Evolutionary conservation across 2,113 vertebrate genomes (phyloP), one percentile per base, ranked within the genome.

Genomic region (Prinia subflava): DNA sequence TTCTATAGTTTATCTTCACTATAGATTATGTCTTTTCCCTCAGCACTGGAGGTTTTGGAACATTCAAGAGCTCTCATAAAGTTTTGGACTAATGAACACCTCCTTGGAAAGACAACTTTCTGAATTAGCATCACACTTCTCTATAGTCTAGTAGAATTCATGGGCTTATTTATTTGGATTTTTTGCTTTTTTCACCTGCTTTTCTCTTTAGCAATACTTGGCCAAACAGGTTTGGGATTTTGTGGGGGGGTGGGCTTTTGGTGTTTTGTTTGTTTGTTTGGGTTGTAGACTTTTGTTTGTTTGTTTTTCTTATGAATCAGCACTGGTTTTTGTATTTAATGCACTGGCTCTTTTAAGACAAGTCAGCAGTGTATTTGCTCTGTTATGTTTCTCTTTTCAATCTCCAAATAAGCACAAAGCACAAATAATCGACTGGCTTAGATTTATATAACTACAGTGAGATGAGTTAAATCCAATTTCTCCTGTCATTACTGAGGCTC

Each of bases 191-290:
- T 82, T n/a, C 1, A 31, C 1, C 7, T 49, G 3, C 49, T 82
- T 57, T 63, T 63, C 5, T 75, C 25, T 76, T 39, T 52, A n/a
- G 27, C 30, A 62, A 5, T 31, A 50, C 7, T 59, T 85, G 20
- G 33, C 19, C 8, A 35, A 49, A 69, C 67, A 7, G 7, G 2
- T 25, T 17, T 21, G 21, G 2, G 1, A 2, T 6, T 31, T 53
- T 50, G 5, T 1, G 5, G 7, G 9, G 7, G 19, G 1, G 15
- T 15, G 10, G 18, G 19, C 37, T 16, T 52, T 52, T 35, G 5
- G 11, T 63, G 2, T 63, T 71, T 16, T 2, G 6, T 62, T 35
- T 18, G 7, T 57, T 44, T 16, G 6, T 21, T 68, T 33, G 22
- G 8, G 11, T 73, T 56, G 19, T 46, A 9, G 44, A 7, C 19